These are phyloP conservation scores for Rachycentron canadum DNA, from an alignment of 2,797 vertebrate genomes.

Conservation along the genomic window DNA sequence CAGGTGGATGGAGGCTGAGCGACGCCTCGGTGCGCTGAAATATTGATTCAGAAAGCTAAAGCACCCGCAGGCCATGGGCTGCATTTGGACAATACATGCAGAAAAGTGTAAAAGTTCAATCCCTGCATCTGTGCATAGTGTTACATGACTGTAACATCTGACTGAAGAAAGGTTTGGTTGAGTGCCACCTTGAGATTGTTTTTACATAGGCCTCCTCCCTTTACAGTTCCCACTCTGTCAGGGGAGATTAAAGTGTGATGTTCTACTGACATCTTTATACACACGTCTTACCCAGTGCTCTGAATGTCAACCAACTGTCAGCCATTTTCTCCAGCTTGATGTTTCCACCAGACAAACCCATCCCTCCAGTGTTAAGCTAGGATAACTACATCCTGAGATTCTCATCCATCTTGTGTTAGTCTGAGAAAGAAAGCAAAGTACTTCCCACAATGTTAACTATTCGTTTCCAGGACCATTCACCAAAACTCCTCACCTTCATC, in stretches of 20 bases:
- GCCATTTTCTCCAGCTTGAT: conserved; percentile 5
- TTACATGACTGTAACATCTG: conserved; percentile 31
- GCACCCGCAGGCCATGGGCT: conserved; percentile 63
- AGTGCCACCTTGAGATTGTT: conserved; percentile 29
- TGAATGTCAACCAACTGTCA: conserved; percentile 12
- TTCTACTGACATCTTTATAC: conserved; percentile 34
- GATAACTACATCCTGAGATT: background rate
- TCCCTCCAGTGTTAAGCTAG: background rate
- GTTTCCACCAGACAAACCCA: background rate
- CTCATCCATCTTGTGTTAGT: no score
- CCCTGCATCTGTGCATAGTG: conserved; percentile 34
- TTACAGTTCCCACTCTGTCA: conserved; percentile 33
- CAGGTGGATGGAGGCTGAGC: conserved; percentile 80
- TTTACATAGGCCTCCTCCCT: background rate
- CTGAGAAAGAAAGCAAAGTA: no score
- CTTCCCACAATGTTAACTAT: no score
- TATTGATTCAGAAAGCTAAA: conserved; percentile 77
- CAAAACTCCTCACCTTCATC: no score
- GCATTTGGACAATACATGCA: conserved; percentile 66
- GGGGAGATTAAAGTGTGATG: conserved; percentile 18
- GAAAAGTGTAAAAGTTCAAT: conserved; percentile 57
- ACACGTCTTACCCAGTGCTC: no score
- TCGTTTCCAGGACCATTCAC: no score
- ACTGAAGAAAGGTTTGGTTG: conserved; percentile 22
- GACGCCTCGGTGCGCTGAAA: conserved; percentile 73